These are phyloP conservation scores for Stenodema calcarata DNA, from an alignment of 2,888 invertebrate species.

Conservation along the genomic window DNA sequence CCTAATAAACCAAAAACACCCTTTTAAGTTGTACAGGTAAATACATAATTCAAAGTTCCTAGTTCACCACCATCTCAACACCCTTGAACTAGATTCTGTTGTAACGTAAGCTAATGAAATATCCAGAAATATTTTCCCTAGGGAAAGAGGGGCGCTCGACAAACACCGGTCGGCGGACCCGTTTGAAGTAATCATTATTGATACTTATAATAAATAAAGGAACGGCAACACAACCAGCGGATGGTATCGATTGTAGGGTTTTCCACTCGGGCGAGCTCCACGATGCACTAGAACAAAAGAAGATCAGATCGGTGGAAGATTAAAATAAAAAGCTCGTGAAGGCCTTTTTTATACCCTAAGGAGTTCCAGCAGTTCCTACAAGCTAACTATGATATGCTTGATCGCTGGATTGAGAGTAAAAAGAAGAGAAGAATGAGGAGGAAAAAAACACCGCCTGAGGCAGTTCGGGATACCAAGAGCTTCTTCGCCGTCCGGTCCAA, in stretches of 20 bases:
- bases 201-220: neutral
- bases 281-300: neutral
- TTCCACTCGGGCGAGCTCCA: neutral
- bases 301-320: neutral
- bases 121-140: neutral
- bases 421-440: neutral
- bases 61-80: no score
- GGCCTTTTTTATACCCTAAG: conserved; percentile 2
- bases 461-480: neutral
- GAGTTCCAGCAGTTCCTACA: conserved; percentile 2
- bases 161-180: neutral
- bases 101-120: no score
- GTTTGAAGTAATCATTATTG: neutral
- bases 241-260: neutral
- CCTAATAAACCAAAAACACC: no score
- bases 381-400: conserved; percentile 2
- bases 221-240: neutral
- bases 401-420: neutral
- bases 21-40: no score
- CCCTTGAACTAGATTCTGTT: no score
- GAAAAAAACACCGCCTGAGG: neutral
- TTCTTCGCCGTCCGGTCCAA: neutral
- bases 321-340: neutral
- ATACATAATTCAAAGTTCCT: no score
- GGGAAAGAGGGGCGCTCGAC: neutral